Percentiles rank a stretch among this genome's conserved stretches.
These are phyloP conservation scores for Heliconius nattereri DNA, from an alignment of 1,140 invertebrate genomes.

Conservation along the genomic window DNA sequence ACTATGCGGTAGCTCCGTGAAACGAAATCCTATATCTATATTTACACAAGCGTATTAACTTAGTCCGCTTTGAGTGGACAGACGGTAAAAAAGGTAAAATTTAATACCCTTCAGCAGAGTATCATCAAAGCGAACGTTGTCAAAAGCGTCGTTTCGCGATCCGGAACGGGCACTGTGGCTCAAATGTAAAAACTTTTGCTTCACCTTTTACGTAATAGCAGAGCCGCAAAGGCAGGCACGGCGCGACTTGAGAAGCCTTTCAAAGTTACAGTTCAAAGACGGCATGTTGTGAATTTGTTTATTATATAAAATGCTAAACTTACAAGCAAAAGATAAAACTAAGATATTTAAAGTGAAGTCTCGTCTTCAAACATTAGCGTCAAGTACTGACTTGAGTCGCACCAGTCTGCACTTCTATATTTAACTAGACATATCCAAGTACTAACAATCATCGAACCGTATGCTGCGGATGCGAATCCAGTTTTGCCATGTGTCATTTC, in stretches of 20 bases:
- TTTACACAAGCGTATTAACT: conserved; percentile 59
- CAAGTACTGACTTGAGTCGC: neutral
- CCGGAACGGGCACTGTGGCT: conserved; percentile 68
- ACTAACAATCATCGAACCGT: conserved; percentile 44
- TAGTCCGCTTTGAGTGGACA: conserved; percentile 61
- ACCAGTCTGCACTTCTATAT: neutral
- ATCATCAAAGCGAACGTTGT: conserved; percentile 73
- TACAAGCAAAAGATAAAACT: conserved; percentile 7
- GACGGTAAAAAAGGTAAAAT: conserved; percentile 67
- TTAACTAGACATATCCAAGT: conserved; percentile 16
- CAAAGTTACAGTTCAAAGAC: conserved; percentile 70
- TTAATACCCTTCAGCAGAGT: conserved; percentile 66
- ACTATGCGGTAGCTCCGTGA: conserved; percentile 26
- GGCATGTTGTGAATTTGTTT: conserved; percentile 74
- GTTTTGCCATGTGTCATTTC: conserved; percentile 60
- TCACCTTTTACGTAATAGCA: conserved; percentile 71
- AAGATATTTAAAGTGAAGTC: neutral
- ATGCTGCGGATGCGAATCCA: conserved; percentile 63
- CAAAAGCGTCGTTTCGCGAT: conserved; percentile 68
- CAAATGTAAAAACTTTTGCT: conserved; percentile 78
- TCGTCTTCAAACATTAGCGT: neutral
- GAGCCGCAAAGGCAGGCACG: conserved; percentile 47
- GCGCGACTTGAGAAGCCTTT: conserved; percentile 69
- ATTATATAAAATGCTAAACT: conserved; percentile 45
- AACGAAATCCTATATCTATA: conserved; percentile 40